Evolutionary conservation across 2,888 invertebrate species (phyloP).

Genomic region (Craniophora ligustri): DNA sequence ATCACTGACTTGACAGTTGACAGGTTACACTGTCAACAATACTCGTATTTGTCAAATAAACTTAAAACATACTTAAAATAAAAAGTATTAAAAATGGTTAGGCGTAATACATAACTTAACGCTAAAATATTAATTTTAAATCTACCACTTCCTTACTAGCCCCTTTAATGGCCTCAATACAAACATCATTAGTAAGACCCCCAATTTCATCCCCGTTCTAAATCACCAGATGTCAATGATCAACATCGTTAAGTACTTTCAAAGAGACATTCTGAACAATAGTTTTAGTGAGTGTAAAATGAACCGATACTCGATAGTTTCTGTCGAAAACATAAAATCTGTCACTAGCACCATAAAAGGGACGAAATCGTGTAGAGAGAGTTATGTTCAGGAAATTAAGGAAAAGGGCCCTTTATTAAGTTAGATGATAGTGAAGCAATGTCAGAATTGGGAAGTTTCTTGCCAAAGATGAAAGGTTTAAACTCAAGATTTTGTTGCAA

Average conservation of each 20-base stretch:
- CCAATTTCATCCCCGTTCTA: constrained; percentile 33
- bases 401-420: constrained; percentile 34
- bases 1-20: too few species aligned
- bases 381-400: constrained; percentile 44
- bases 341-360: constrained; percentile 60
- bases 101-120: too few species aligned
- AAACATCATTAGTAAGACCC: constrained; percentile 37
- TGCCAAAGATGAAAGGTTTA: too few species aligned
- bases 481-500: neutral
- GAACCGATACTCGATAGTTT: constrained; percentile 53
- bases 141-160: neutral
- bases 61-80: too few species aligned
- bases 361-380: constrained; percentile 48
- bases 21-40: too few species aligned
- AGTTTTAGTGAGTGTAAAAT: constrained; percentile 66
- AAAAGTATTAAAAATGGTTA: too few species aligned
- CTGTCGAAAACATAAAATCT: constrained; percentile 61
- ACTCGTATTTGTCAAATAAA: too few species aligned
- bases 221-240: constrained; percentile 60
- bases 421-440: constrained; percentile 9
- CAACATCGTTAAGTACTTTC: constrained; percentile 58
- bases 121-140: constrained; percentile 10
- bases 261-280: constrained; percentile 62
- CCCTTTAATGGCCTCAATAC: constrained; percentile 27
- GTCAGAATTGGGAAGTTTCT: constrained; percentile 1